These are phyloP conservation scores for Platycheirus albimanus DNA, from an alignment of 2,888 invertebrate genomes.

Conservation along the genomic window DNA sequence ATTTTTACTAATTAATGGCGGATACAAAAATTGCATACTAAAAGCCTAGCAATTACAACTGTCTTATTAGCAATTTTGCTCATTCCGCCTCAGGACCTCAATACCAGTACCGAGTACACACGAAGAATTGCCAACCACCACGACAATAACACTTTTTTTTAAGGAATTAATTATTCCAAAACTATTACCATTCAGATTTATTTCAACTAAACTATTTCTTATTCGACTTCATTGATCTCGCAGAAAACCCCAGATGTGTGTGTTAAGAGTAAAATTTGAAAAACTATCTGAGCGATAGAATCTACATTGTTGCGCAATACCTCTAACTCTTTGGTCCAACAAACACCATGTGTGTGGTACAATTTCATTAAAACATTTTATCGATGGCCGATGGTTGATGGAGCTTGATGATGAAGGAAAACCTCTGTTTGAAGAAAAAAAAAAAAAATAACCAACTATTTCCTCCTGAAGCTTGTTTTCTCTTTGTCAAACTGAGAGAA, in stretches of 20 bases:
- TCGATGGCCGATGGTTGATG: constrained; percentile 7
- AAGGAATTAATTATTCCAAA: constrained; percentile 34
- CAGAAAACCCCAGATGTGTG: constrained; percentile 4
- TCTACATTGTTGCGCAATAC: constrained; percentile 54
- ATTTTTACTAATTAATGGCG: too few relatives aligned
- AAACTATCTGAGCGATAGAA: constrained; percentile 26
- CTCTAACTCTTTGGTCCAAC: not conserved
- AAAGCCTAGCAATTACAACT: not conserved
- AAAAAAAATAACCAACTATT: constrained; percentile 35
- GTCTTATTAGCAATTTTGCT: constrained; percentile 15
- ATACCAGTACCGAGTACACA: too few relatives aligned
- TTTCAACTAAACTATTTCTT: constrained; percentile 20
- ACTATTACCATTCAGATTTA: constrained; percentile 37
- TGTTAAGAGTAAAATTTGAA: not conserved
- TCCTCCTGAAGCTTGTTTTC: constrained; percentile 49
- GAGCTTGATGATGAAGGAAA: not conserved
- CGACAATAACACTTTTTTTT: not conserved
- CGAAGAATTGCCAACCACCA: constrained; percentile 9
- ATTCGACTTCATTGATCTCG: constrained; percentile 25
- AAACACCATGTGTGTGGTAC: constrained; percentile 44
- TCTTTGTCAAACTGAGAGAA: not conserved
- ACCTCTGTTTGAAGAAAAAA: constrained; percentile 17
- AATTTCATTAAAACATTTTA: constrained; percentile 45
- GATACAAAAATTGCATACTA: too few relatives aligned
- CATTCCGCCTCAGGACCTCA: not conserved